phyloP scores from a whole-genome alignment of 2,797 vertebrate genomes.

The Alca torda region DNA sequence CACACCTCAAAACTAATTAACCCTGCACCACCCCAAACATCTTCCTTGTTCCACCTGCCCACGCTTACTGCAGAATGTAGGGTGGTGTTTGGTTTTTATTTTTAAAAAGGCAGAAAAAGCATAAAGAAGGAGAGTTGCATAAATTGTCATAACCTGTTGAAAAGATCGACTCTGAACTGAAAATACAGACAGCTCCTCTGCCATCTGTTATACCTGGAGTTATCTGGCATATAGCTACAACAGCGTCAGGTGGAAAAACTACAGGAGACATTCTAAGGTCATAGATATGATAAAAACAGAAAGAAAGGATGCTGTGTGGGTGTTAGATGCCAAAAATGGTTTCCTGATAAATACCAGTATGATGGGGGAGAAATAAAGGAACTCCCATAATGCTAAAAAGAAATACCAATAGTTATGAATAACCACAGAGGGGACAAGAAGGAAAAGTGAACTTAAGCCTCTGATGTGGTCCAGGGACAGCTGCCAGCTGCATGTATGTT shows the following conservation, averaged over 20 bases:
- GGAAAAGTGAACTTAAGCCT: not conserved
- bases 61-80: not conserved
- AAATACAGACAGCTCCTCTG: conserved; percentile 23
- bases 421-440: not conserved
- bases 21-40: not conserved
- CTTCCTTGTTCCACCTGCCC: not conserved
- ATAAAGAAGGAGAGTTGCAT: not conserved
- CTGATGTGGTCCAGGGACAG: not conserved
- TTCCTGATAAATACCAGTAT: not conserved
- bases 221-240: conserved; percentile 32
- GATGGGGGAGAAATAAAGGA: not conserved
- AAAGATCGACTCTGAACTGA: conserved; percentile 51
- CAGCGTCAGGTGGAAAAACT: conserved; percentile 50
- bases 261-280: conserved; percentile 65
- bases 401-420: not conserved
- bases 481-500: not conserved
- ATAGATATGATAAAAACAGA: conserved; percentile 35
- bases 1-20: not conserved
- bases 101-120: not conserved
- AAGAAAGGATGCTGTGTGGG: not conserved
- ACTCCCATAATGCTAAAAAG: not conserved
- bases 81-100: not conserved
- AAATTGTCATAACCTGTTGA: conserved; percentile 20
- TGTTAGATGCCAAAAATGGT: conserved; percentile 18
- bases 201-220: conserved; percentile 74